A percentile compares a stretch with the other conserved stretches of the same genome.
Conservation (phyloP, 2,113 vertebrate genomes). For the Bolborhynchus lineola region DNA sequence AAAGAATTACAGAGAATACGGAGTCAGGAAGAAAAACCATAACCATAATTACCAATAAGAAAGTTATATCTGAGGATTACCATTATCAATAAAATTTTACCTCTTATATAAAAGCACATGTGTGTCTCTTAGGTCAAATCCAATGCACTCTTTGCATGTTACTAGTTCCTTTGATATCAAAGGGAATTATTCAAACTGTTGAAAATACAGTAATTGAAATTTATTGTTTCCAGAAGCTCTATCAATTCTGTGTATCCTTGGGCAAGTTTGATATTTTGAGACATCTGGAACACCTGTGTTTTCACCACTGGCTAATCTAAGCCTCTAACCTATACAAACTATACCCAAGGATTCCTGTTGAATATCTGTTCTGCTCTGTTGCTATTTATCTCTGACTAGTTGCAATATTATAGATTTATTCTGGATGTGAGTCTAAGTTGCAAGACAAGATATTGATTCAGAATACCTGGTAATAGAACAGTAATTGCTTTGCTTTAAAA, state of each 20-base stretch:
- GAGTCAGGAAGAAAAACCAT: neutral
- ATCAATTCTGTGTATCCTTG: neutral
- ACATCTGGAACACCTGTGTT: neutral
- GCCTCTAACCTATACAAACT: neutral
- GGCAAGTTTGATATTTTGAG: neutral
- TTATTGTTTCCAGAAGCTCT: neutral
- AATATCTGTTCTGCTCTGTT: neutral
- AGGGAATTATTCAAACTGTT: neutral
- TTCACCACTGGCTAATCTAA: neutral
- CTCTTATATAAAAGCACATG: neutral
- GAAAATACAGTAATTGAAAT: constrained; percentile 3
- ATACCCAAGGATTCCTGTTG: neutral
- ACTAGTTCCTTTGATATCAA: neutral
- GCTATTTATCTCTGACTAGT: neutral
- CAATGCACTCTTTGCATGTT: neutral
- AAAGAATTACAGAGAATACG: neutral
- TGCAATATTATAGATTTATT: constrained; percentile 57
- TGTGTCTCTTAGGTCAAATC: neutral
- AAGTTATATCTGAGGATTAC: neutral
- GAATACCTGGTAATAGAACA: constrained; percentile 57
- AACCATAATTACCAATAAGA: neutral
- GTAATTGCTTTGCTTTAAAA: constrained; percentile 68
- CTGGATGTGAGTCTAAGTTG: constrained; percentile 16
- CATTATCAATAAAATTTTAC: constrained; percentile 12
- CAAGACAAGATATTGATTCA: constrained; percentile 60